phyloP scores from a whole-genome alignment of 2,888 invertebrate species.

The Drosophila koepferae region DNA sequence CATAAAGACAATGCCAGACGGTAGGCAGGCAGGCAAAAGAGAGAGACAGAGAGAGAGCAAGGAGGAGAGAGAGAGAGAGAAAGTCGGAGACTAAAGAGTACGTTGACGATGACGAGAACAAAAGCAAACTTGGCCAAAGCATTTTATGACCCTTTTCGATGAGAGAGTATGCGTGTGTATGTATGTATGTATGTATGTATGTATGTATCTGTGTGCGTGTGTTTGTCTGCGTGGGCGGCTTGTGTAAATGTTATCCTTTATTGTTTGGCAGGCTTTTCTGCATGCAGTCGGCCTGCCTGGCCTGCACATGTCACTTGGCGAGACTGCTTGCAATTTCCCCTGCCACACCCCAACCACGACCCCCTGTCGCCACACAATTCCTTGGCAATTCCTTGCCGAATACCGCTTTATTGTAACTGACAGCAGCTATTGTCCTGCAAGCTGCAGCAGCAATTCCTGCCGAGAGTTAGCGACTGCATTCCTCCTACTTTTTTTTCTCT shows the following conservation, averaged over 20 bases:
- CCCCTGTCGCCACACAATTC: slow-evolving; percentile 3
- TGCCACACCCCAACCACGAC: background rate
- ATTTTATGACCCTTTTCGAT: slow-evolving; percentile 66
- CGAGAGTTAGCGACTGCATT: slow-evolving; percentile 54
- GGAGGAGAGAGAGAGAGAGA: slow-evolving; percentile 6
- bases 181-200: background rate
- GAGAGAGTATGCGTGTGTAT: slow-evolving; percentile 35
- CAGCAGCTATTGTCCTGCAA: slow-evolving; percentile 70
- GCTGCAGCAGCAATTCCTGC: slow-evolving; percentile 41
- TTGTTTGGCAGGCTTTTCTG: slow-evolving; percentile 66
- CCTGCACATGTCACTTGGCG: slow-evolving; percentile 62
- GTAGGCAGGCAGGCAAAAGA: slow-evolving; percentile 5
- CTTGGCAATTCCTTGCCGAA: slow-evolving; percentile 23
- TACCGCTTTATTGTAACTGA: slow-evolving; percentile 70
- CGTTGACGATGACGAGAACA: slow-evolving; percentile 71
- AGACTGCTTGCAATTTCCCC: slow-evolving; percentile 46
- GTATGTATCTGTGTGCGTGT: background rate
- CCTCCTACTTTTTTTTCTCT: slow-evolving; percentile 8
- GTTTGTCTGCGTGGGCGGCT: slow-evolving; percentile 35
- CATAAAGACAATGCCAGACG: slow-evolving; percentile 72
- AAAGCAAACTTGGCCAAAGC: slow-evolving; percentile 78
- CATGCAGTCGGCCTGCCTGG: slow-evolving; percentile 1
- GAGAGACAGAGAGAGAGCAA: slow-evolving; percentile 11
- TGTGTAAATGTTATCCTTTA: slow-evolving; percentile 77
- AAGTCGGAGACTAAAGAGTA: slow-evolving; percentile 31